These are phyloP conservation scores for Liolophura sinensis DNA, from an alignment of 1,140 invertebrate species.

Conservation along the genomic window DNA sequence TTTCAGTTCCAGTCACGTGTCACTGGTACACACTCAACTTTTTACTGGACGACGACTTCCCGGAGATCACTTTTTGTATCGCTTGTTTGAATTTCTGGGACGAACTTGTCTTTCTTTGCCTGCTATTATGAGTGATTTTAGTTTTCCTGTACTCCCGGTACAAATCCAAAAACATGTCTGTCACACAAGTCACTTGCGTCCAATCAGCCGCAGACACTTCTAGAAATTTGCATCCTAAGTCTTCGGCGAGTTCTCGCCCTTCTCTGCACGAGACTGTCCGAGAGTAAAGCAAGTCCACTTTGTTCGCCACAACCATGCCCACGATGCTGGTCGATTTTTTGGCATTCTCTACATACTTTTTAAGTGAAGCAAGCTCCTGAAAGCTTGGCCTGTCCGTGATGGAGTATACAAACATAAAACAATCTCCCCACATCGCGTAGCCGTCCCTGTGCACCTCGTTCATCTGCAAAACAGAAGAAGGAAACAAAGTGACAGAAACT, in stretches of 20 bases:
- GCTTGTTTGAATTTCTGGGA: conserved; percentile 43
- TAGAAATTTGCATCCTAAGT: conserved; percentile 79
- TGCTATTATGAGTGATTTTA: conserved; percentile 13
- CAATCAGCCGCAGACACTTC: conserved; percentile 71
- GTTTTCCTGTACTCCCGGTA: conserved; percentile 24
- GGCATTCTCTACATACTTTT: conserved; percentile 74
- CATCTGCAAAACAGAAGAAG: conserved; percentile 15
- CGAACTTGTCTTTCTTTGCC: conserved; percentile 43
- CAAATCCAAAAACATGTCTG: conserved; percentile 35
- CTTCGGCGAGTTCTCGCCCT: conserved; percentile 72
- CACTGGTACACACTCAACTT: too few species aligned
- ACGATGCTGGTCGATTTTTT: conserved; percentile 63
- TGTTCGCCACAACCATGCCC: conserved; percentile 83
- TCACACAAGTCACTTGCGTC: conserved; percentile 35
- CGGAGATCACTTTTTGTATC: conserved; percentile 49
- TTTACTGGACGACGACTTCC: conserved; percentile 27
- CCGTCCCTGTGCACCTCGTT: conserved; percentile 39
- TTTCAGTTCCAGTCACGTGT: too few species aligned
- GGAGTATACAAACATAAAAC: conserved; percentile 85
- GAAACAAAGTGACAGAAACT: background rate
- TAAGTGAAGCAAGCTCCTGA: conserved; percentile 75
- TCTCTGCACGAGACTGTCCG: conserved; percentile 82
- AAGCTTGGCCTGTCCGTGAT: conserved; percentile 87
- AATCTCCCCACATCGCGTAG: conserved; percentile 75
- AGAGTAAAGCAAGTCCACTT: conserved; percentile 89